Evolutionary conservation across 1,140 invertebrate species (phyloP).

Genomic region (Gyrodactylus salaris): DNA sequence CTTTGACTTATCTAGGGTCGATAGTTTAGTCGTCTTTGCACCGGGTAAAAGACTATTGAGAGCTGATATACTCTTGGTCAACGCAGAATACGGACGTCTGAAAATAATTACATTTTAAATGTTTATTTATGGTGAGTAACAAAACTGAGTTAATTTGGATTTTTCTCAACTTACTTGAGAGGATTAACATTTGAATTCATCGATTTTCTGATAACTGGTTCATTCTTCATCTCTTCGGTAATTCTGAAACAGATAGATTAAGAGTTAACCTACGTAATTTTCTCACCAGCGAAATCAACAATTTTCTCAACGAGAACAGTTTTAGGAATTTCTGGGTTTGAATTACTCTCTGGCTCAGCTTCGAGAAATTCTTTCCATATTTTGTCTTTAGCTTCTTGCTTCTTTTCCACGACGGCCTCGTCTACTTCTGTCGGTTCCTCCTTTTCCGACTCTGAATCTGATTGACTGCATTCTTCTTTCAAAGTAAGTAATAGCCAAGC

Average conservation of each 20-base stretch:
- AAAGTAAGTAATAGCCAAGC: no score
- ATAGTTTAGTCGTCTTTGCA: constrained; percentile 8
- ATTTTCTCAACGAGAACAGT: not conserved
- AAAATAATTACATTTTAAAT: not conserved
- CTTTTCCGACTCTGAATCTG: no score
- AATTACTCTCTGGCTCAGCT: not conserved
- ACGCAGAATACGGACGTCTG: not conserved
- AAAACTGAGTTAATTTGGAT: no score
- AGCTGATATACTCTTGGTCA: not conserved
- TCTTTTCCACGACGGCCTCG: not conserved
- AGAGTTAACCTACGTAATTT: not conserved
- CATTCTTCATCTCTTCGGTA: not conserved
- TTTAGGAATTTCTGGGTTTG: not conserved
- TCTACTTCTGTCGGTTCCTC: no score
- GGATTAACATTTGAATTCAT: not conserved
- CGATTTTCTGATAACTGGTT: not conserved
- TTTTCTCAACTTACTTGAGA: not conserved
- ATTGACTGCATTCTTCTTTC: no score
- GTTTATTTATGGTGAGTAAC: no score
- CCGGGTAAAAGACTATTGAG: not conserved
- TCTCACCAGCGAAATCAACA: not conserved
- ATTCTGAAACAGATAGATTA: not conserved
- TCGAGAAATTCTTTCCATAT: not conserved
- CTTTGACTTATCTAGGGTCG: constrained; percentile 10
- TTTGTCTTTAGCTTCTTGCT: not conserved